phyloP scores from a whole-genome alignment of 2,113 vertebrate genomes.

The Lathamus discolor region DNA sequence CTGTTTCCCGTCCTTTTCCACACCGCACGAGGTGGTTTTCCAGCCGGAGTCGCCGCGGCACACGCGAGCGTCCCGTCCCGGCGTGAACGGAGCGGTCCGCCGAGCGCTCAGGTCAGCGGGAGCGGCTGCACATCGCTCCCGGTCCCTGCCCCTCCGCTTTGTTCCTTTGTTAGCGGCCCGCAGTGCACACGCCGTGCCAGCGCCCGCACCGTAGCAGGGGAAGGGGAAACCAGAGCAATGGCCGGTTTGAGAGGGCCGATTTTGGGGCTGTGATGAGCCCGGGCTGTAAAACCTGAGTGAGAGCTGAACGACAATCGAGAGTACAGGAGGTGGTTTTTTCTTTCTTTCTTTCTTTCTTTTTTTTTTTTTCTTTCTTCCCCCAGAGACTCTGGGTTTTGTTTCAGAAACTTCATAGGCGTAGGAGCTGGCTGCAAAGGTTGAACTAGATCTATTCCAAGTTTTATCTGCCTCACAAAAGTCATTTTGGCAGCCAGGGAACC shows the following conservation, averaged over 20 bases:
- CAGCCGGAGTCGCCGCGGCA: not conserved
- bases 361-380: not conserved
- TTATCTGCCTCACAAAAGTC: slow-evolving; percentile 69
- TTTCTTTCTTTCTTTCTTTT: not conserved
- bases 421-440: slow-evolving; percentile 71
- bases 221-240: rapidly evolving
- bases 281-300: not conserved
- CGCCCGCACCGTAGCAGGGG: not conserved
- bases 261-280: not conserved
- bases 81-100: not conserved
- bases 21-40: rapidly evolving
- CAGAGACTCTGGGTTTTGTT: slow-evolving; percentile 61
- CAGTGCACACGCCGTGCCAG: not conserved
- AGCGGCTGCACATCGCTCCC: not conserved
- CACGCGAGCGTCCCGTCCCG: not conserved
- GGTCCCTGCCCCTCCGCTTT: not conserved
- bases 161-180: not conserved
- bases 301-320: not conserved
- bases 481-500: slow-evolving; percentile 60
- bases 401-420: slow-evolving; percentile 68
- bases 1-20: not conserved
- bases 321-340: not conserved
- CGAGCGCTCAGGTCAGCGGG: not conserved
- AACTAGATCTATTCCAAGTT: slow-evolving; percentile 65
- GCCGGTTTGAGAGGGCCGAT: not conserved